phyloP scores from a whole-genome alignment of 2,113 vertebrate genomes.

The Dascyllus trimaculatus region DNA sequence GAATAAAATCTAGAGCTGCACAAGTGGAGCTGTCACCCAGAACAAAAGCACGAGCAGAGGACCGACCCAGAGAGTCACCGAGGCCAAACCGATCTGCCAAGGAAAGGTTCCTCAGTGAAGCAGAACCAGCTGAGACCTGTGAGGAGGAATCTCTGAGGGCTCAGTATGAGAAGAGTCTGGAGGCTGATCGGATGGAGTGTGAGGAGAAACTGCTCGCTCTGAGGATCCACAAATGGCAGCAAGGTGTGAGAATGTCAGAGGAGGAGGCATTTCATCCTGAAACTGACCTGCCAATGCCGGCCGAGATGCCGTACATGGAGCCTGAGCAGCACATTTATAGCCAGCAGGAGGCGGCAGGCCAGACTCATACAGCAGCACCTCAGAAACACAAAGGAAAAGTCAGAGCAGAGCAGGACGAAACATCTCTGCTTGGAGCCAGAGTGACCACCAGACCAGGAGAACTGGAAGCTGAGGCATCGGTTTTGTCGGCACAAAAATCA shows the following conservation, averaged over 20 bases:
- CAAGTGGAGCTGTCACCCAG: conserved; percentile 10
- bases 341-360: conserved; percentile 1
- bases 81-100: conserved; percentile 48
- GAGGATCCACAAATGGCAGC: conserved; percentile 79
- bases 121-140: conserved; percentile 33
- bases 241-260: conserved; percentile 71
- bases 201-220: conserved; percentile 79
- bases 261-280: conserved; percentile 58
- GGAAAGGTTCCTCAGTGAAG: conserved; percentile 66
- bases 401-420: conserved; percentile 13
- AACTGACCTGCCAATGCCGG: conserved; percentile 38
- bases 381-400: conserved; percentile 4
- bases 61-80: conserved; percentile 34
- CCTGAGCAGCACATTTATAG: conserved; percentile 30
- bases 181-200: conserved; percentile 76
- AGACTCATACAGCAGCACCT: neutral
- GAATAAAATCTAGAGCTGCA: conserved; percentile 5
- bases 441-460: conserved; percentile 20
- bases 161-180: conserved; percentile 74
- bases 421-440: neutral
- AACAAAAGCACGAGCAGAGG: conserved; percentile 36
- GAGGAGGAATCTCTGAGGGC: conserved; percentile 63
- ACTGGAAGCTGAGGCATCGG: conserved; percentile 19
- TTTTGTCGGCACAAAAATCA: conserved; percentile 8
- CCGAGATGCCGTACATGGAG: conserved; percentile 45